A percentile compares a stretch with the other conserved stretches of the same genome.
phyloP scores from a whole-genome alignment of 1,140 invertebrate species.

The Ceratina japonica region DNA sequence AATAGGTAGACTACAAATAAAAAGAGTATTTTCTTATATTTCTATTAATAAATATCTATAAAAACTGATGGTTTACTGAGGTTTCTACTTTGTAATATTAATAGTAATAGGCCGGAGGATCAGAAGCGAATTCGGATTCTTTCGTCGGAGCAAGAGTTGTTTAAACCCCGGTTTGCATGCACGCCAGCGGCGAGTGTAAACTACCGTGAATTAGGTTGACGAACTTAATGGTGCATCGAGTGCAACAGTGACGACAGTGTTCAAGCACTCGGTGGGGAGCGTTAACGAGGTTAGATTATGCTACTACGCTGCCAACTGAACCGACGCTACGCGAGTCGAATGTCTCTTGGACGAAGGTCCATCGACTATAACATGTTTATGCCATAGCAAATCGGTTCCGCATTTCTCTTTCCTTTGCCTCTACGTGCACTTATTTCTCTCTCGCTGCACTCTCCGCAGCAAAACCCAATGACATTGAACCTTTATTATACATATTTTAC shows the following conservation, averaged over 20 bases:
- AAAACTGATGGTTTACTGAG: too few species aligned
- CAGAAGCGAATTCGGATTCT: conserved; percentile 11
- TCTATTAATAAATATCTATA: too few species aligned
- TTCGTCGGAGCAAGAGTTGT: not conserved
- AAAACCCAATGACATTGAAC: too few species aligned
- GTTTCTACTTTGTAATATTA: too few species aligned
- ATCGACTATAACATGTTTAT: not conserved
- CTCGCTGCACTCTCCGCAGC: too few species aligned
- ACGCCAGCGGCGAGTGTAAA: conserved; percentile 48
- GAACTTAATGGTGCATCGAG: conserved; percentile 55
- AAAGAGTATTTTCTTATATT: too few species aligned
- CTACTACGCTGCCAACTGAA: conserved; percentile 29
- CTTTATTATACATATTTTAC: too few species aligned
- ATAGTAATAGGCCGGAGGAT: too few species aligned
- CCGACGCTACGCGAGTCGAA: not conserved
- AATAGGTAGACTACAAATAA: too few species aligned
- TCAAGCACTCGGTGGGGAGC: conserved; percentile 39
- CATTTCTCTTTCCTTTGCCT: not conserved
- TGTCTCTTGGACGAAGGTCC: not conserved
- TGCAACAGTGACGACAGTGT: conserved; percentile 53
- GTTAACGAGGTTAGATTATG: conserved; percentile 60
- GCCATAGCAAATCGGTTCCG: not conserved
- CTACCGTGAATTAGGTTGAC: conserved; percentile 58
- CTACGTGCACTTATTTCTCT: too few species aligned
- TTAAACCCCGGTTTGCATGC: conserved; percentile 1